Conservation (phyloP, 1,140 invertebrate species). For the Drosophila baimaii region DNA sequence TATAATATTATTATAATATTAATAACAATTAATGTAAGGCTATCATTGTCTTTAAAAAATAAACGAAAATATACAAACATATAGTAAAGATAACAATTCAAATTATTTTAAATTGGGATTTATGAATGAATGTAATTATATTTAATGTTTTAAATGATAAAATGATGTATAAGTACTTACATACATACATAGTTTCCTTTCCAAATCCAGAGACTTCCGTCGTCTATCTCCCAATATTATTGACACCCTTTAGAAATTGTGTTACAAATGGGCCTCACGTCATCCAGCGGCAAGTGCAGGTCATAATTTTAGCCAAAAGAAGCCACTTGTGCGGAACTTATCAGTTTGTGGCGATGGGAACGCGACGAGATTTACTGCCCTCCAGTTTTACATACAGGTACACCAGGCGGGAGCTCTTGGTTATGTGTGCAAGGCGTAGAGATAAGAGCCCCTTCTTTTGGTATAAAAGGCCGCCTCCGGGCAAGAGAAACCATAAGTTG, state of each 20-base stretch:
- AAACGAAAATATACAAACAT: too few species aligned
- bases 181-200: too few species aligned
- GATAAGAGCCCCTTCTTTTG: slow-evolving; percentile 5
- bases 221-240: background rate
- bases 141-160: too few species aligned
- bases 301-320: slow-evolving; percentile 22
- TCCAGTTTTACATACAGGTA: background rate
- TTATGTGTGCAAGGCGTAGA: background rate
- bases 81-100: too few species aligned
- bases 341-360: slow-evolving; percentile 7
- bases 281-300: background rate
- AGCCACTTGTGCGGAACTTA: slow-evolving; percentile 10
- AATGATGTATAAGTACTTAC: too few species aligned
- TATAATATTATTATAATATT: too few species aligned
- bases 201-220: too few species aligned
- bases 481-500: slow-evolving; percentile 7
- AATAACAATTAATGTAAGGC: too few species aligned
- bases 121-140: too few species aligned
- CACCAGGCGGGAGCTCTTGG: background rate
- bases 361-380: slow-evolving; percentile 20
- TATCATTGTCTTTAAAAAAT: too few species aligned
- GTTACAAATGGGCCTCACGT: background rate
- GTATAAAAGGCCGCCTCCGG: slow-evolving; percentile 21
- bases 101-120: too few species aligned
- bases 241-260: background rate